Evolutionary conservation across 2,888 invertebrate genomes (phyloP), one percentile per base, ranked within the genome.

Genomic region (Blastobasis adustella): DNA sequence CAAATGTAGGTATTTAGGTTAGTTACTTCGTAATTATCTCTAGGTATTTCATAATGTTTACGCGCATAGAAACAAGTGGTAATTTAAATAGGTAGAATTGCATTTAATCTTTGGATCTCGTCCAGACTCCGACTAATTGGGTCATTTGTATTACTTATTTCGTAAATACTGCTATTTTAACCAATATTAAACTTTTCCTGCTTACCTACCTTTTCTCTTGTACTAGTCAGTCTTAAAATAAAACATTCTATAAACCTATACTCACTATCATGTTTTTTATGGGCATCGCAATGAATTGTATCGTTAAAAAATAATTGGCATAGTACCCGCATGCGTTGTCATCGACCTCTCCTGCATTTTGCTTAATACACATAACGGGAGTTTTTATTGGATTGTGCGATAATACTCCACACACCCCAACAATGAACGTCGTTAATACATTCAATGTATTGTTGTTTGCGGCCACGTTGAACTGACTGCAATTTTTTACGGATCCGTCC

Each of bases 51-150:
- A 23, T 23, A 23, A 23, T 23, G 23, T 23, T 40, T 8, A 40
- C 6, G 40, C 40, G 40, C 40, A 40, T 40, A 40, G 42, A 62
- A 62, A 64, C 62, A 66, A 64, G 59, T 61, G 49, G 54, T 62
- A 65, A 68, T 71, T 73, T 66, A 69, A 69, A 71, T 69, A 71
- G 62, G 69, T 58, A 67, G 66, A 71, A 71, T 71, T 77, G 71
- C 71, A 73, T 66, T 60, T 61, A 69, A 66, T 64, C 56, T 60
- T 65, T 84, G 84, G 82, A 81, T 63, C 54, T 54, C 51, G 44
- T 76, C 84, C 84, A 84, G 75, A 63, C 71, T 68, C 55, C 58
- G 37, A 73, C 62, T 78, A 81, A 80, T 78, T 76, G 64, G 77
- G 76, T 73, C 76, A 73, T 76, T 75, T 76, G 73, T 73, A 72